phyloP scores from a whole-genome alignment of 2,113 vertebrate species.

The Fulmarus glacialis region DNA sequence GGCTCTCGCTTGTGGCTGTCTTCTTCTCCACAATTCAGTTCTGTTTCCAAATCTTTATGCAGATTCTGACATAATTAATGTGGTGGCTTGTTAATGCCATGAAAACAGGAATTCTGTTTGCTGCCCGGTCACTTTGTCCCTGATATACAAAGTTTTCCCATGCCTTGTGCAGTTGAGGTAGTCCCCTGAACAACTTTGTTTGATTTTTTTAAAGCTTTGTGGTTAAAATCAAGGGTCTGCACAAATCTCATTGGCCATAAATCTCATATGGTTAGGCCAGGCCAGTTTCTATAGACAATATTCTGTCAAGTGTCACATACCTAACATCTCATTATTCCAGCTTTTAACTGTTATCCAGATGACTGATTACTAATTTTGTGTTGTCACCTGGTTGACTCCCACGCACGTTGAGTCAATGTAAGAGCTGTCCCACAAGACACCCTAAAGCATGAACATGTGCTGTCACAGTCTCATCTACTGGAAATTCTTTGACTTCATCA shows the following conservation, averaged over 20 bases:
- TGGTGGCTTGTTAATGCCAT: not conserved
- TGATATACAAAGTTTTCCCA: not conserved
- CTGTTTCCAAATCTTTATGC: not conserved
- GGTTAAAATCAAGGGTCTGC: not conserved
- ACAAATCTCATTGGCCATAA: not conserved
- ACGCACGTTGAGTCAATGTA: not conserved
- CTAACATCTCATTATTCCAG: not conserved
- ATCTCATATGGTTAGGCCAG: not conserved
- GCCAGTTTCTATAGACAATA: not conserved
- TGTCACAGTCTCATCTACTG: not conserved
- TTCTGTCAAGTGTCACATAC: not conserved
- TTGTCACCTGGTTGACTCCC: not conserved
- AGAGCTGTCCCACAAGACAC: not conserved
- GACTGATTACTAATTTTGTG: accelerated
- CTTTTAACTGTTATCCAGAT: not conserved
- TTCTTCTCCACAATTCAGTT: not conserved
- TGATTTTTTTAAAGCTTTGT: not conserved
- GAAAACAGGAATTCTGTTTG: not conserved
- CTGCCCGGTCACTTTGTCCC: not conserved
- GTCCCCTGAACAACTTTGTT: not conserved
- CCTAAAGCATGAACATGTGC: not conserved
- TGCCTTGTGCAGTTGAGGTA: not conserved
- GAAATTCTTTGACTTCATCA: not conserved
- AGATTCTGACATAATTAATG: not conserved
- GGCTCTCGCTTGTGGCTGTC: not conserved